These are phyloP conservation scores for Drosophila rufa DNA, from an alignment of 1,140 invertebrate genomes.

Conservation along the genomic window DNA sequence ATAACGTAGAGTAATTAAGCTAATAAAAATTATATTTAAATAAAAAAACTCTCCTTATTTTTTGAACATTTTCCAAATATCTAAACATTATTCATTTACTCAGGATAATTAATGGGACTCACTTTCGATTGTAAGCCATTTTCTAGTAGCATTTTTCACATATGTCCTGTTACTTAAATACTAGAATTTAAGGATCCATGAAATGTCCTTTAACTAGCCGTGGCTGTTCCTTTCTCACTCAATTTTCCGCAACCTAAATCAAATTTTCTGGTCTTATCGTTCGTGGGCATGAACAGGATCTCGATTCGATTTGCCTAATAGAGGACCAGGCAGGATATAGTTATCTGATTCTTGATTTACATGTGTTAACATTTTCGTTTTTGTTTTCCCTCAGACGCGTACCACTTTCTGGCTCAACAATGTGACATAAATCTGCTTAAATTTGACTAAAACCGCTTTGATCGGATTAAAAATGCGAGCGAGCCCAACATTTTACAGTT, in stretches of 20 bases:
- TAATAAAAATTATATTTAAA: no score
- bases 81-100: not conserved
- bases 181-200: not conserved
- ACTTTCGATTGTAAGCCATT: not conserved
- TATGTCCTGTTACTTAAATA: not conserved
- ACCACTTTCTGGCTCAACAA: constrained; percentile 63
- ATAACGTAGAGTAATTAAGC: no score
- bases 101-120: not conserved
- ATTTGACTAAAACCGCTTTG: constrained; percentile 85
- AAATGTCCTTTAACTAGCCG: constrained; percentile 1
- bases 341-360: constrained; percentile 75
- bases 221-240: not conserved
- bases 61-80: not conserved
- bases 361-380: constrained; percentile 76
- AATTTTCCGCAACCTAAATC: constrained; percentile 48
- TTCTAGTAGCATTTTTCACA: not conserved
- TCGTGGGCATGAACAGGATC: constrained; percentile 22
- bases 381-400: constrained; percentile 28
- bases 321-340: constrained; percentile 40
- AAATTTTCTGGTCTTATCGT: constrained; percentile 37
- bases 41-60: no score
- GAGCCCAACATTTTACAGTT: constrained; percentile 76
- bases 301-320: constrained; percentile 53
- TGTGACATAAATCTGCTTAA: constrained; percentile 84
- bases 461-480: constrained; percentile 82